Percentiles rank a stretch among this genome's conserved stretches.
phyloP scores from a whole-genome alignment of 1,140 invertebrate genomes.

The Apis laboriosa region DNA sequence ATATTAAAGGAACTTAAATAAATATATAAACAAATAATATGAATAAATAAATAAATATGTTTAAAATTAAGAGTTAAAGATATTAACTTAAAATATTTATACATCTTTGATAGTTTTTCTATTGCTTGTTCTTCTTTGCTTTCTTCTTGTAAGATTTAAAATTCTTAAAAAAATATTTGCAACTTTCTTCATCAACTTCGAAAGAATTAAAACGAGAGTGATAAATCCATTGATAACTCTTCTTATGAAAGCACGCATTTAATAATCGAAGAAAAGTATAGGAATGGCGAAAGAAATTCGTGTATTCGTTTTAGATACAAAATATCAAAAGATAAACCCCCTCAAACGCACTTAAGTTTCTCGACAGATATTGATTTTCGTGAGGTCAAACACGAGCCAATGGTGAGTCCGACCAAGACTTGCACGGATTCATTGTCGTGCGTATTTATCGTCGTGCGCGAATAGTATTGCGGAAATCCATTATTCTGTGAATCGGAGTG shows the following conservation, averaged over 20 bases:
- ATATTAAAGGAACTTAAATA: too few relatives aligned
- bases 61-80: too few relatives aligned
- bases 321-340: slow-evolving; percentile 37
- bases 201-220: too few relatives aligned
- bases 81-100: too few relatives aligned
- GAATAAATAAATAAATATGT: too few relatives aligned
- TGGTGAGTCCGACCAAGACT: slow-evolving; percentile 45
- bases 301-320: slow-evolving; percentile 26
- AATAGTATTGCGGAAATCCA: not conserved
- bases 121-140: too few relatives aligned
- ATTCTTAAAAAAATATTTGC: not conserved
- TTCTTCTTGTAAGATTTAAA: too few relatives aligned
- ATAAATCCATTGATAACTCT: not conserved
- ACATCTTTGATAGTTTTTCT: too few relatives aligned
- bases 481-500: not conserved
- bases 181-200: not conserved
- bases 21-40: too few relatives aligned
- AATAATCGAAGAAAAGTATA: not conserved
- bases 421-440: slow-evolving; percentile 19
- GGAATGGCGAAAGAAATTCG: not conserved
- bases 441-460: slow-evolving; percentile 16
- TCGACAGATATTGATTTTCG: slow-evolving; percentile 76
- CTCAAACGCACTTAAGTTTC: slow-evolving; percentile 68
- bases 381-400: slow-evolving; percentile 49
- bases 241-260: not conserved